A percentile compares a stretch with the other conserved stretches of the same genome.
These are phyloP conservation scores for Laticauda laticaudata DNA, from an alignment of 2,113 vertebrate species.

Conservation along the genomic window DNA sequence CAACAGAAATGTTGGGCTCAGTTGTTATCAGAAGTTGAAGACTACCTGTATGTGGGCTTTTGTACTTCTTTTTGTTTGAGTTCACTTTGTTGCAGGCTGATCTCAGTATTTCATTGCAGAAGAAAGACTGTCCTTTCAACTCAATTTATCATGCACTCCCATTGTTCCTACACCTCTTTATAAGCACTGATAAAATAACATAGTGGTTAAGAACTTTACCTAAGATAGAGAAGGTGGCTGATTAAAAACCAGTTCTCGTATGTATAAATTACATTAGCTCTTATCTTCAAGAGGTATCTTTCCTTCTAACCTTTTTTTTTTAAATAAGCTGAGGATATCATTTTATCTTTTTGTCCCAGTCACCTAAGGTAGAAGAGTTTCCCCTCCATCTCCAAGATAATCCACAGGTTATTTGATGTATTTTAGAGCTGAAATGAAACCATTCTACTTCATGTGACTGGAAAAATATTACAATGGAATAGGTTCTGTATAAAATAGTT, in stretches of 20 bases:
- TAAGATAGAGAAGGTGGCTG: background rate
- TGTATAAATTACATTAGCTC: background rate
- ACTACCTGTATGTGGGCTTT: background rate
- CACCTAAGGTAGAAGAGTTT: background rate
- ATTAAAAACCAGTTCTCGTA: background rate
- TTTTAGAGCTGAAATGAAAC: background rate
- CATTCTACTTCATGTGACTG: background rate
- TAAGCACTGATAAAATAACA: background rate
- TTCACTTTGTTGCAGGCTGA: background rate
- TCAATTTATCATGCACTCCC: background rate
- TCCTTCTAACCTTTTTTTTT: background rate
- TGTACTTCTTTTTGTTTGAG: background rate
- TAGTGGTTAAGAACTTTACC: background rate
- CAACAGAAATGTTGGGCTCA: background rate
- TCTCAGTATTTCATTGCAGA: background rate
- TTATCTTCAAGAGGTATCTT: background rate
- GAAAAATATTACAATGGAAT: background rate
- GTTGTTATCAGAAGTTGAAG: background rate
- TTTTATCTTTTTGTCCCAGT: background rate
- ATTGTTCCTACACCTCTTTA: background rate
- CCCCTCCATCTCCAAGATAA: background rate
- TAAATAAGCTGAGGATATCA: background rate
- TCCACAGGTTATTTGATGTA: background rate
- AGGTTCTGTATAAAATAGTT: too few species aligned
- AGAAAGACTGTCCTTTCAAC: background rate